Evolutionary conservation across 2,113 vertebrate species (phyloP).

Genomic region (Channa maculata): DNA sequence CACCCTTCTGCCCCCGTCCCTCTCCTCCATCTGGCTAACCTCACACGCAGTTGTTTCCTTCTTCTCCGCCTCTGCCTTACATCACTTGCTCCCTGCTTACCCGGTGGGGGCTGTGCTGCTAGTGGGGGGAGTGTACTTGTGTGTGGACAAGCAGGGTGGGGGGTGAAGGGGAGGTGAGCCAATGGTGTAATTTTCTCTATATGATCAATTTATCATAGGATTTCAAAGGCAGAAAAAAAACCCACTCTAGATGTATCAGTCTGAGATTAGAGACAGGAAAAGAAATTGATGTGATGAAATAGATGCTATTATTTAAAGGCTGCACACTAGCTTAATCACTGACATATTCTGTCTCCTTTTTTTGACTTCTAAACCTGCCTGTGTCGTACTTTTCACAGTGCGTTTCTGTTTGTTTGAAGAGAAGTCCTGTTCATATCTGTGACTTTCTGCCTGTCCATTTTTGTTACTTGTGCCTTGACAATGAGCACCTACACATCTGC

Average conservation of each 20-base stretch:
- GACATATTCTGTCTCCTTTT: neutral
- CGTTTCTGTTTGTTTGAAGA: neutral
- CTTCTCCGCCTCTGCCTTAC: slow-evolving; percentile 77
- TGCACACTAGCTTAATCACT: neutral
- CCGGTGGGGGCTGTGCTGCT: slow-evolving; percentile 52
- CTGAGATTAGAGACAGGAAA: slow-evolving; percentile 14
- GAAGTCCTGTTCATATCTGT: slow-evolving; percentile 6
- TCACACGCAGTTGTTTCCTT: slow-evolving; percentile 80
- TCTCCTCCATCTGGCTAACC: slow-evolving; percentile 80
- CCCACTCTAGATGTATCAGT: neutral
- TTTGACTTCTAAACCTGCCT: slow-evolving; percentile 1
- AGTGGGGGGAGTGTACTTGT: slow-evolving; percentile 31
- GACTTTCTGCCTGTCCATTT: slow-evolving; percentile 58
- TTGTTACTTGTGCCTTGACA: slow-evolving; percentile 49
- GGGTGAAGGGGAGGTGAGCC: slow-evolving; percentile 61
- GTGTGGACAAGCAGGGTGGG: slow-evolving; percentile 26
- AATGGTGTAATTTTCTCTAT: slow-evolving; percentile 54
- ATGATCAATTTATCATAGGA: slow-evolving; percentile 51
- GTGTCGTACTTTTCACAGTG: neutral
- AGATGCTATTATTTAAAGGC: slow-evolving; percentile 11
- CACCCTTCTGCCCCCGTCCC: slow-evolving; percentile 21
- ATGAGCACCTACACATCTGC: slow-evolving; percentile 86
- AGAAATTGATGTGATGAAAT: slow-evolving; percentile 24
- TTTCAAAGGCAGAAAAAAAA: slow-evolving; percentile 21
- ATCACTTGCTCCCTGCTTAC: slow-evolving; percentile 71